phyloP scores from a whole-genome alignment of 2,888 invertebrate species.

The Drosophila multiciliata region DNA sequence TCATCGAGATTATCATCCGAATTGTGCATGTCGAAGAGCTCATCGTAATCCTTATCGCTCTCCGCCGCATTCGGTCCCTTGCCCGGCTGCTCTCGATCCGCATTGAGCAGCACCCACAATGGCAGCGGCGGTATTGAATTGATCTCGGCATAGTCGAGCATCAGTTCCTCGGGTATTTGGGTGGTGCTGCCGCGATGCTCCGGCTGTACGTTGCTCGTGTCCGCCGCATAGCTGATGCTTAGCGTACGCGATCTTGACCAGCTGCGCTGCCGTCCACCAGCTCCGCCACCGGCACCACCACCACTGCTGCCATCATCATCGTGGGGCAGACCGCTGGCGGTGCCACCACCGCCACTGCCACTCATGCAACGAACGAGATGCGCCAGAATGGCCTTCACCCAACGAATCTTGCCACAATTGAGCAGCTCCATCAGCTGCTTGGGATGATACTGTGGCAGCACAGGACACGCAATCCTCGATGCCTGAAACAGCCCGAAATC shows the following conservation, averaged over 20 bases:
- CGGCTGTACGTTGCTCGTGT: conserved; percentile 90
- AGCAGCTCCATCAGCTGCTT: conserved; percentile 99
- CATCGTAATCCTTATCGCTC: conserved; percentile 91
- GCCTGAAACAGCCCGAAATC: conserved; percentile 98
- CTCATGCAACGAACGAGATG: conserved; percentile 95
- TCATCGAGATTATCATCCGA: conserved; percentile 94
- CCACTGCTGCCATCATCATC: conserved; percentile 63
- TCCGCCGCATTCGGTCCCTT: conserved; percentile 57
- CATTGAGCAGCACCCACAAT: conserved; percentile 96
- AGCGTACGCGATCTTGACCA: conserved; percentile 96
- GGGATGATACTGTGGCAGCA: conserved; percentile 99
- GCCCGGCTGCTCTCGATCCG: conserved; percentile 93
- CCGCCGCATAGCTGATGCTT: conserved; percentile 93
- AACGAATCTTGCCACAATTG: conserved; percentile 98
- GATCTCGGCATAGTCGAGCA: conserved; percentile 97
- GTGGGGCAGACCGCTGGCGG: conserved; percentile 83
- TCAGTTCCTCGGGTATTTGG: conserved; percentile 93
- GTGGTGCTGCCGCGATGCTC: conserved; percentile 92
- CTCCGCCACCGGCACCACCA: conserved; percentile 19
- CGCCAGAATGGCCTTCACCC: conserved; percentile 99
- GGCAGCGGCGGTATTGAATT: conserved; percentile 99
- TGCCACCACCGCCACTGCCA: conserved; percentile 87
- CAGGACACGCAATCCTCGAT: conserved; percentile 97
- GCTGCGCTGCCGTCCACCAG: conserved; percentile 86
- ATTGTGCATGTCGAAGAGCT: conserved; percentile 93